Base-by-base conservation (phyloP, 1,140 invertebrate genomes). In the Leptopilina boulardi region DNA sequence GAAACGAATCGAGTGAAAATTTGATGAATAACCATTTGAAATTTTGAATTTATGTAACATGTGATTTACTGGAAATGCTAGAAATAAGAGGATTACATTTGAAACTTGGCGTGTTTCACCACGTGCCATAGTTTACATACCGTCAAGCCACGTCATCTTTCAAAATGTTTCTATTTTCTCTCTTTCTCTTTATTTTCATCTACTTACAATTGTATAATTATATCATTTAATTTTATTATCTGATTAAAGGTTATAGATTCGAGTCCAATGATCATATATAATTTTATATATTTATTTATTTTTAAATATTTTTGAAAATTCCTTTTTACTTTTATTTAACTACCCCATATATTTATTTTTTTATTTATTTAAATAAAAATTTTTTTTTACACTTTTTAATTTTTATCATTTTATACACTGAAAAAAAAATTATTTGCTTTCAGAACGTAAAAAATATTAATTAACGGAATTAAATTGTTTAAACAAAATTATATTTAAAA, bases 41-140 rank as follows among this genome's bases (percentile, higher is more conserved):
- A 51, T 18, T 51, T 51, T 30, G 0, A 59, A 66, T 66, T n/a
- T 30, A 30, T n/a, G 59, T 66, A 66, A 66, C 26, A 30, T 30
- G n/a, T 30, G 26, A 30, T 34, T 30, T 15, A 11, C 15, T 4
- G 13, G 3, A 66, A 66, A 59, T 19, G 13, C 21, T 26, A 66
- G 23, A n/a, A n/a, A 26, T 23, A 59, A 59, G 54, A 23, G 54
- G 54, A 1, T n/a, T 5, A 66, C 2, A 66, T 2, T 11, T n/a
- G 6, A 34, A 30, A 66, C 21, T 66, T 30, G 59, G 59, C 54
- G 11, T 59, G 59, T 30, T 59, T 26, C 23, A 1, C 59, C 23
- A 66, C 15, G 26, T 66, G 59, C 59, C 59, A 66, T 66, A 11
- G 59, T 66, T 66, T 66, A 66, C 59, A 66, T 66, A 66, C 59